phyloP scores from a whole-genome alignment of 1,140 invertebrate genomes.

The Drosophila serrata region DNA sequence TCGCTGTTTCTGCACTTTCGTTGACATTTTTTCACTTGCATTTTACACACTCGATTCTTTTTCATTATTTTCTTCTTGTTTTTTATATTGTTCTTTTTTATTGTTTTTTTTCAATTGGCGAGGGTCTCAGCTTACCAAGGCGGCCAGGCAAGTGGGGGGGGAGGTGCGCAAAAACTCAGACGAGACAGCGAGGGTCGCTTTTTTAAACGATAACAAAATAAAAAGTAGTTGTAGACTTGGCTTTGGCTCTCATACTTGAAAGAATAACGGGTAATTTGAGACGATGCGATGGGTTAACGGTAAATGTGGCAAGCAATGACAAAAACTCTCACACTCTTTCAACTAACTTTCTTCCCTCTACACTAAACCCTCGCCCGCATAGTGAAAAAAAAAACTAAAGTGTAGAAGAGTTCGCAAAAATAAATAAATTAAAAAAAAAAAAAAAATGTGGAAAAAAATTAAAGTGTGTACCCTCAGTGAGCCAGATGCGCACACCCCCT shows the following conservation, averaged over 20 bases:
- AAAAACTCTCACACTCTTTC: background rate
- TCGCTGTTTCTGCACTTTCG: conserved; percentile 44
- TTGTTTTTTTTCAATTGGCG: conserved; percentile 19
- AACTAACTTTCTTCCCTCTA: background rate
- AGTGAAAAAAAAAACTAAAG: conserved; percentile 6
- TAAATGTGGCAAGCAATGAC: conserved; percentile 40
- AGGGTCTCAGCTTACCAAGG: conserved; percentile 32
- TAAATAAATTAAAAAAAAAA: background rate
- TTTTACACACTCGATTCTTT: conserved; percentile 22
- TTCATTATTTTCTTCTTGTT: conserved; percentile 10
- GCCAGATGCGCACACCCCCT: conserved; percentile 36
- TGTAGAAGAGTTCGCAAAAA: conserved; percentile 1
- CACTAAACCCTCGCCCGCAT: conserved; percentile 7
- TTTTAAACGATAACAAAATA: conserved; percentile 19
- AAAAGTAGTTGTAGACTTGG: conserved; percentile 24
- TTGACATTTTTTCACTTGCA: conserved; percentile 47
- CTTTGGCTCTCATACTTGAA: conserved; percentile 8
- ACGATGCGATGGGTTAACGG: conserved; percentile 37
- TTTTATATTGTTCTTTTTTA: background rate
- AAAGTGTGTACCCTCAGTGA: conserved; percentile 32
- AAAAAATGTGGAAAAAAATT: too few species aligned
- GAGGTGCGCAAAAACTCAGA: conserved; percentile 2
- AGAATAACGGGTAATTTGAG: conserved; percentile 39
- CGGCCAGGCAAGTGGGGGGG: background rate
- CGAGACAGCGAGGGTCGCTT: conserved; percentile 39